phyloP scores from a whole-genome alignment of 92 coral and sea anemone species.

The Bergia puertoricense region DNA sequence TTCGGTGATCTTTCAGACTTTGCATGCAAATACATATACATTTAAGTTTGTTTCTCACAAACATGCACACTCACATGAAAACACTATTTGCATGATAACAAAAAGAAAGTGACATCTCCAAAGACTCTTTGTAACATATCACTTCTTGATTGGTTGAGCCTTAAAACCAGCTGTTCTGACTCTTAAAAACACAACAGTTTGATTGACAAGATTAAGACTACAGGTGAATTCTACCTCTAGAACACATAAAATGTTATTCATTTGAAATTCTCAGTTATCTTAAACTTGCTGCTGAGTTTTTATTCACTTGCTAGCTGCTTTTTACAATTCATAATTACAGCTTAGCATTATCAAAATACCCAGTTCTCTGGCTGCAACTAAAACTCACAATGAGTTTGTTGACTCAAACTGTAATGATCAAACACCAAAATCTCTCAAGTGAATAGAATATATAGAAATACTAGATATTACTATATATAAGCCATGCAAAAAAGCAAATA shows the following conservation, averaged over 20 bases:
- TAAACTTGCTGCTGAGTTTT: not conserved
- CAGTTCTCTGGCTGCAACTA: not conserved
- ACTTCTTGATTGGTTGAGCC: slow-evolving; percentile 16
- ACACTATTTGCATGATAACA: slow-evolving; percentile 44
- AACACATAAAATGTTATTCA: slow-evolving; percentile 8
- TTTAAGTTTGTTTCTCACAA: not conserved
- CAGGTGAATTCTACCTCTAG: slow-evolving; percentile 13
- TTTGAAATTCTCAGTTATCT: not conserved
- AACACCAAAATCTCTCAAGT: not conserved
- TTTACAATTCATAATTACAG: not conserved
- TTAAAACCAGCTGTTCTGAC: slow-evolving; percentile 36
- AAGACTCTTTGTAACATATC: not conserved
- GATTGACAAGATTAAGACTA: slow-evolving; percentile 25
- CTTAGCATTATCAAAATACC: not conserved
- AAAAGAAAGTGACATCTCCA: slow-evolving; percentile 36
- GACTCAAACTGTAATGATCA: not conserved
- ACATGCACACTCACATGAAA: slow-evolving; percentile 19
- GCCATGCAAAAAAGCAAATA: not conserved
- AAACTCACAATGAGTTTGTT: too few species aligned
- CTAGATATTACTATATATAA: not conserved
- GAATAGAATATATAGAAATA: not conserved
- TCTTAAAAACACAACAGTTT: slow-evolving; percentile 22
- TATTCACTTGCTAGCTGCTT: not conserved
- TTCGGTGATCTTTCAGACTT: slow-evolving; percentile 2
- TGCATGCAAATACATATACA: slow-evolving; percentile 18